Evolutionary conservation across 2,888 invertebrate genomes (phyloP), one percentile per base, ranked within the genome.

Genomic region (Stenchaetothrips biformis): DNA sequence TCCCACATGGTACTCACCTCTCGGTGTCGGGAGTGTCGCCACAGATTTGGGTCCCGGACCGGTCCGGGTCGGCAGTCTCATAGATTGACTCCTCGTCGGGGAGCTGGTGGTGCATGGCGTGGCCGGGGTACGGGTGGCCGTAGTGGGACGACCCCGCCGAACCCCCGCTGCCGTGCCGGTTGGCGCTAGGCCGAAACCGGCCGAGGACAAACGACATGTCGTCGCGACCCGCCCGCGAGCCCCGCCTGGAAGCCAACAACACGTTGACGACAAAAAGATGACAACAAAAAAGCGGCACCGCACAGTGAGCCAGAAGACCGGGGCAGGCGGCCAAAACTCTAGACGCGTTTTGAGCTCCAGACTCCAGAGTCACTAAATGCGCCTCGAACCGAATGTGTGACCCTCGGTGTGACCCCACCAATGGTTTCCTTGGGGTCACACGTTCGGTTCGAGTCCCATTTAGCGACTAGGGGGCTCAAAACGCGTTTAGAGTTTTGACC

Each of bases 21-120:
- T 94, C 95, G 88, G 94, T 94, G 87, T 95, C 95, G 84, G 94
- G 94, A 83, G 93, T 94, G 88, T 95, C 94, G 83, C 93, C 92
- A 86, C 93, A 92, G 80, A 82, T 82, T 49, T 85, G 86, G 82
- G 87, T 88, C 85, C 90, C 11, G 81, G 81, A 89, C 86, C 91
- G 89, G 85, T 92, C 92, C 86, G 92, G 92, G 86, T 93, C 93
- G 84, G 95, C 95, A 85, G 93, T 94, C 89, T 95, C 95, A 88
- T 95, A 95, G 85, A 95, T 93, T 86, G 94, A 93, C 88, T 95
- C 95, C 86, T 95, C 95, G 86, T 94, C 94, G 83, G 90, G 90
- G 84, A 89, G 87, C 87, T 89, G 89, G 87, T 90, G 89, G 85
- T 88, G 89, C 84, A 89, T 87, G 85, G 89, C 89, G 86, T 89